phyloP scores from a whole-genome alignment of 2,888 invertebrate genomes.

The Sympetrum striolatum region DNA sequence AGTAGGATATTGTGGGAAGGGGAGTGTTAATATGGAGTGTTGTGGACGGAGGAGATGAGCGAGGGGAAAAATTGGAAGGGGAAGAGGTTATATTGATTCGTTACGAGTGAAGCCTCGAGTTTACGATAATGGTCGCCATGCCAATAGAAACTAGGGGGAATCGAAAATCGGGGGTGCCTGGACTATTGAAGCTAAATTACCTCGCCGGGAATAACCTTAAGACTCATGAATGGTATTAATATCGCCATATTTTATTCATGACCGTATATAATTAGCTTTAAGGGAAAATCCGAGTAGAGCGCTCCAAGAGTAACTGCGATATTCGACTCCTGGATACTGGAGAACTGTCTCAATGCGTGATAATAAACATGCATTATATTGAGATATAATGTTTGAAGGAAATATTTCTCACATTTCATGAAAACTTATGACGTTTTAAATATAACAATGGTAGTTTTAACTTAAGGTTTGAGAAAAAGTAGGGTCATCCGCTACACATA shows the following conservation, averaged over 20 bases:
- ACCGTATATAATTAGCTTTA: not conserved
- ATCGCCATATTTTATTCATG: not conserved
- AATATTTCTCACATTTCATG: no score
- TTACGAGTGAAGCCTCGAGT: conserved; percentile 27
- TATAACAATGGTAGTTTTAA: no score
- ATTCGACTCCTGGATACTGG: no score
- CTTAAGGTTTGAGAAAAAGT: no score
- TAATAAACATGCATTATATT: no score
- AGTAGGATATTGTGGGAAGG: not conserved
- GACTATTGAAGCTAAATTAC: not conserved
- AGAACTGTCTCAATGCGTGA: no score
- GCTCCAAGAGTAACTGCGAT: no score
- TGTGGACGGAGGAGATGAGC: not conserved
- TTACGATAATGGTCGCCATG: conserved; percentile 25
- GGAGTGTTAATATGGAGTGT: not conserved
- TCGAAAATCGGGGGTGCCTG: not conserved
- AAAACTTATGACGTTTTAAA: no score
- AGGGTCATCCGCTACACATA: no score
- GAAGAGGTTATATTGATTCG: conserved; percentile 20
- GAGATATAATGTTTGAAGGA: no score
- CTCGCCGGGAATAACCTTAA: not conserved
- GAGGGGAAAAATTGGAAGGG: not conserved
- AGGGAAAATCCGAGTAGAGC: not conserved
- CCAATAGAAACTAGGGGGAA: conserved; percentile 5
- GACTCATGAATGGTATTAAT: not conserved